Evolutionary conservation across 1,140 invertebrate species (phyloP), one percentile per base, ranked within the genome.

Genomic region (Zeugodacus cucurbitae): DNA sequence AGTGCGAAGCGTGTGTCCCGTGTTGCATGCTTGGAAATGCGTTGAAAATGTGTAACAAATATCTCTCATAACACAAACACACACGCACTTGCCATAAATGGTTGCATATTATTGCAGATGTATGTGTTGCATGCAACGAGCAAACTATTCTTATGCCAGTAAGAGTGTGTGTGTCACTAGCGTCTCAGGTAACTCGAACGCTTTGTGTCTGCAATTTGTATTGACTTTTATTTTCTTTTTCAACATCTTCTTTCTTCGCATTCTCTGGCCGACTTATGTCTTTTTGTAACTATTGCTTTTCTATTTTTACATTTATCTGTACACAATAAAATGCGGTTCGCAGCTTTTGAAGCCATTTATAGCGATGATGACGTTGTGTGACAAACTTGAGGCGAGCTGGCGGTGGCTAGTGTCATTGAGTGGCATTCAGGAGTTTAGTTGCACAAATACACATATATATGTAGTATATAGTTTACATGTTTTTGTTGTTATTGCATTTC

Each of bases 11-110:
- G 59, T 29, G 59, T 62, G 59, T 62, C 59, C 8, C n/a, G 1
- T 11, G 11, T 82, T 82, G 37, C 22, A 82, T 17, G 44, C 41
- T 82, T n/a, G 8, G 11, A 82, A 44, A 48, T 48, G 41, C 74
- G 74, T 48, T 82, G 74, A 48, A 82, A 82, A 82, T 82, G 41
- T 48, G 41, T 82, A 41, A 54, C 74, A 82, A 82, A 82, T 82
- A n/a, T 14, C 14, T 26, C 48, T 82, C 44, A 82, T 82, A 74
- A 44, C 14, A 82, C 37, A 29, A 4, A n/a, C 29, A 74, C 14
- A 22, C 37, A 22, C 70, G 29, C 14, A 70, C 64, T 34, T 0
- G 26, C 14, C 64, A 34, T 14, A 34, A 17, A 26, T 7, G 1
- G 6, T 10, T 62, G 58, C 7, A n/a, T n/a, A n/a, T n/a, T n/a